Evolutionary conservation across 2,797 vertebrate species (phyloP), one percentile per base, ranked within the genome.

Genomic region (Trachurus trachurus): DNA sequence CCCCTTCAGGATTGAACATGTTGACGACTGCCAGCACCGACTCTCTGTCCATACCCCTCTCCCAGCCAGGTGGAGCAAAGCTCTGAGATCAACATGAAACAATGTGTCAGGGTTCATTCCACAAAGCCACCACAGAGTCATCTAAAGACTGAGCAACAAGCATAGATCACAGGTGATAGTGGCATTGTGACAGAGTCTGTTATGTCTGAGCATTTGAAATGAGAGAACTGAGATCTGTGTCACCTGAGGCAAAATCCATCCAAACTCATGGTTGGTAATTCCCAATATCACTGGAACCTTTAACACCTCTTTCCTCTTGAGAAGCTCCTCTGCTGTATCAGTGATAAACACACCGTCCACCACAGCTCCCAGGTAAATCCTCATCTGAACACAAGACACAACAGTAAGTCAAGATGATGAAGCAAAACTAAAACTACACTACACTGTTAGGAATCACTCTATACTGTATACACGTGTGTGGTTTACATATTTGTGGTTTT

Each of bases 211-310:
- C 31, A 22, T 12, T 19, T 15, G 9, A 10, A 58, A 4, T 58
- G 13, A 37, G 21, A 26, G 16, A 7, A 44, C 5, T 59, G 57
- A 56, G 10, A 34, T n/a, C 5, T 17, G 49, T 61, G 81, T 88
- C 72, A 95, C 96, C 94, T 86, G 56, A 74, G 95, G 88, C 17
- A 97, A 74, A 26, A 95, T 84, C 94, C 95, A 97, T 65, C 96
- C 95, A 86, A 95, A 96, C 84, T 97, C 96, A 6, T 96, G 93
- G 80, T 96, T 96, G 67, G 94, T 96, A 45, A 95, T 87, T 39
- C 96, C 95, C 45, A 95, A 76, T 79, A 96, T 86, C 47, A 96
- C 93, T 1, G 96, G 95, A 22, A 97, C 65, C n/a, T 87, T 83
- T 45, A 93, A 53, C 54, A 95, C 92, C 31, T 93, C 74, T 66